Evolutionary conservation across 2,888 invertebrate genomes (phyloP).

Genomic region (Petrolisthes cinctipes): DNA sequence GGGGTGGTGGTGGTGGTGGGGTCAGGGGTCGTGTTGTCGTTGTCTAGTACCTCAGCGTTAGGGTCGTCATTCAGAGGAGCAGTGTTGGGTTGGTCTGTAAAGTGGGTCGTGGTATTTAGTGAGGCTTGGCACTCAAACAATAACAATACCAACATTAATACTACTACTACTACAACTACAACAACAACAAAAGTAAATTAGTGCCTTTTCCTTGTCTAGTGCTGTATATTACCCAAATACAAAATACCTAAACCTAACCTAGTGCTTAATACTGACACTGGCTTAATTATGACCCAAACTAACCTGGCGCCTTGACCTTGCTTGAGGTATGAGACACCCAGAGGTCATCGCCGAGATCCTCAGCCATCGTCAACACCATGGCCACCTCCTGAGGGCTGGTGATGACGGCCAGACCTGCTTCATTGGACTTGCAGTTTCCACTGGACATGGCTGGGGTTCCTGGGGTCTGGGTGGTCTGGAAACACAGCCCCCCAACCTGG

Average conservation of each 20-base stretch:
- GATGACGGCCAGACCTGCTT: constrained; percentile 23
- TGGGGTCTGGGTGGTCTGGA: neutral
- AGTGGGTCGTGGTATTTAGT: neutral
- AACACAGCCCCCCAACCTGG: constrained; percentile 44
- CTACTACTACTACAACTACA: too few relatives aligned
- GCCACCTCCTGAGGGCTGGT: constrained; percentile 1
- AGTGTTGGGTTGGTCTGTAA: neutral
- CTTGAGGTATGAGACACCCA: constrained; percentile 42
- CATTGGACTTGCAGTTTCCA: constrained; percentile 25
- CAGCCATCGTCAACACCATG: constrained; percentile 44
- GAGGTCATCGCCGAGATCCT: constrained; percentile 43
- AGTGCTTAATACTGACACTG: too few relatives aligned
- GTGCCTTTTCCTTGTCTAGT: too few relatives aligned
- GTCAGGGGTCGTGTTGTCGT: neutral
- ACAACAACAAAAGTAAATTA: too few relatives aligned
- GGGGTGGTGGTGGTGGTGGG: neutral
- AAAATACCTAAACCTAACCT: neutral
- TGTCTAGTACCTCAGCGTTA: neutral
- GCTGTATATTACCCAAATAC: neutral
- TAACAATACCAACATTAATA: too few relatives aligned
- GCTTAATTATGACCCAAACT: neutral
- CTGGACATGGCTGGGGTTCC: neutral
- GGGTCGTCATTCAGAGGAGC: neutral
- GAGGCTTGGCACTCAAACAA: too few relatives aligned
- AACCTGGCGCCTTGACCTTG: constrained; percentile 28